These are phyloP conservation scores for Craseonycteris thonglongyai DNA, from an alignment of 2,113 vertebrate species.

Conservation along the genomic window DNA sequence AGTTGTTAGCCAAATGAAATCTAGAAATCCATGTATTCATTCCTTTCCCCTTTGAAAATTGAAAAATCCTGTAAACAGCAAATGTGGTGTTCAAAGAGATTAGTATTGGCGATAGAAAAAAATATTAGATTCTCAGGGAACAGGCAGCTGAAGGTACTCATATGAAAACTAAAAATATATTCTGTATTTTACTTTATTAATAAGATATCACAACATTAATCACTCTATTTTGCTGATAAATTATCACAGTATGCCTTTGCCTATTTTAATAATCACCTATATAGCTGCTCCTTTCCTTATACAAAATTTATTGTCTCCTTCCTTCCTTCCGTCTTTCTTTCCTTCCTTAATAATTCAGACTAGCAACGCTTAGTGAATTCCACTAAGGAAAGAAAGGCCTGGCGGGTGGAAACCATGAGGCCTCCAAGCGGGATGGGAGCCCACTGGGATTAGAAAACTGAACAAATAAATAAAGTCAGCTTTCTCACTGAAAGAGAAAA, in stretches of 20 bases:
- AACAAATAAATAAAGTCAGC: background rate
- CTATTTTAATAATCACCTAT: background rate
- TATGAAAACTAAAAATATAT: background rate
- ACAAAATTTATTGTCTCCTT: background rate
- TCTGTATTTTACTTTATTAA: background rate
- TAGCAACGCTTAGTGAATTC: background rate
- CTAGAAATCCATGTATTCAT: background rate
- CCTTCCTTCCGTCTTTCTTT: background rate
- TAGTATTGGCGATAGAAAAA: background rate
- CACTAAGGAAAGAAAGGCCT: background rate
- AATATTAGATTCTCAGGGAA: background rate
- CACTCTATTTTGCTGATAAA: background rate
- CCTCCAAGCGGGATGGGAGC: background rate
- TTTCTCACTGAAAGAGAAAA: background rate
- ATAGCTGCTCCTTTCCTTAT: background rate
- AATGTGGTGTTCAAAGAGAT: background rate
- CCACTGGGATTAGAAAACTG: background rate
- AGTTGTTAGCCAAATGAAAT: conserved; percentile 19
- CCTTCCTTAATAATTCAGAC: background rate
- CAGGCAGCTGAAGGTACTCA: background rate
- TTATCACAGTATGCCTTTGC: background rate
- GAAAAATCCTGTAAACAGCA: background rate
- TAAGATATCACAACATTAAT: background rate
- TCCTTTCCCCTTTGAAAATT: background rate
- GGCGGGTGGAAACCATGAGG: background rate